Evolutionary conservation across 1,140 invertebrate genomes (phyloP), one percentile per base, ranked within the genome.

Genomic region (Tetragonula clypearis): DNA sequence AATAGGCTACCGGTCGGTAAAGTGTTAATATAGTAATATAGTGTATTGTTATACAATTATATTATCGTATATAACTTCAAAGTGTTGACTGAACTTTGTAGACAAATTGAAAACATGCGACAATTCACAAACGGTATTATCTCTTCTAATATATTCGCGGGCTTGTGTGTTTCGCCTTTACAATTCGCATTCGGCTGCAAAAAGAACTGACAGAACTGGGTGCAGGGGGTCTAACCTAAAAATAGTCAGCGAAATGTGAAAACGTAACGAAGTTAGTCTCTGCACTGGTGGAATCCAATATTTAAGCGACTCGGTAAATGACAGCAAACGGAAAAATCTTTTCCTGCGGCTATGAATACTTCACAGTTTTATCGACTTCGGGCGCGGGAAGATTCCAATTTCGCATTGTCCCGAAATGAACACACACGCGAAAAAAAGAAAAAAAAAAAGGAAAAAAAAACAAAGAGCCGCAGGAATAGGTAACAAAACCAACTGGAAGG

Each of bases 321-420:
- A 3, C 12, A n/a, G 0, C 23, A 30, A 30, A 19, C 17, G 12
- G 56, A 30, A 62, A 62, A 73, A 81, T 81, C 68, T 81, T 73
- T 62, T 19, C n/a, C 8, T 6, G 2, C 21, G 23, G 30, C 4
- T 15, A 80, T 71, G 78, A 80, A 73, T 73, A 73, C n/a, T 81
- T 81, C 19, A 81, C 19, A 81, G 79, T 30, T 11, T 1, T 14
- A 73, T 81, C 79, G 79, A 73, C 9, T 56, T 56, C 19, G 41
- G 15, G 15, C 12, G n/a, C 6, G 0, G 41, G 23, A 81, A 73
- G 56, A 62, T 73, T 62, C n/a, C 23, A 62, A 53, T 79, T 55
- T 26, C 26, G 8, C 76, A 15, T 3, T 23, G 1, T 0, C 21
- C 4, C 4, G 11, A 23, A 17, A 56, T 5, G 15, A 56, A 17